Conservation (phyloP, 92 coral and sea anemone species). For the Diadumene lineata region DNA sequence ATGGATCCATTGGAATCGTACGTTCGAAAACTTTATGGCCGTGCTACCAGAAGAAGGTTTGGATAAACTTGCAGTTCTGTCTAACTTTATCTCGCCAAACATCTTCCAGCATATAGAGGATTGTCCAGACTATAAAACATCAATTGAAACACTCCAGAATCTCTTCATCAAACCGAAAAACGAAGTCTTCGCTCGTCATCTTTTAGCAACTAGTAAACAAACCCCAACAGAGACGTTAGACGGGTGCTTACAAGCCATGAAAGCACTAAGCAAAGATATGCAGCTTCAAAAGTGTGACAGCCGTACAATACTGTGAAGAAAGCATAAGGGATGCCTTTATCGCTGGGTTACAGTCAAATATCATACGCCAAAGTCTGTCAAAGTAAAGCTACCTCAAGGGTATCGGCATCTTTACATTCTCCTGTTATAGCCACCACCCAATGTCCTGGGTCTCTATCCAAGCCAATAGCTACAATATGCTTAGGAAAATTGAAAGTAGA, state of each 20-base stretch:
- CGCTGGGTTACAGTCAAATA: no score
- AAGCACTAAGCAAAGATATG: slow-evolving; percentile 55
- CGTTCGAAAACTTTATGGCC: background rate
- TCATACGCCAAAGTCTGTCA: no score
- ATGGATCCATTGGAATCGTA: background rate
- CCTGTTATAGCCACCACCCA: slow-evolving; percentile 42
- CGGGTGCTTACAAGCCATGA: slow-evolving; percentile 50
- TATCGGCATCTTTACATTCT: slow-evolving; percentile 44
- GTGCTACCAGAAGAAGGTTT: slow-evolving; percentile 34
- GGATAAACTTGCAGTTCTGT: slow-evolving; percentile 30
- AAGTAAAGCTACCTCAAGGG: slow-evolving; percentile 1
- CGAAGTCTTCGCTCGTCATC: slow-evolving; percentile 52
- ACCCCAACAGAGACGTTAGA: slow-evolving; percentile 34
- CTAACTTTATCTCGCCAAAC: slow-evolving; percentile 42
- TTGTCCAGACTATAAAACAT: slow-evolving; percentile 37
- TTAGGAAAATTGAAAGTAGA: slow-evolving; percentile 40
- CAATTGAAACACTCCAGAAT: slow-evolving; percentile 38
- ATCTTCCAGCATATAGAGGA: slow-evolving; percentile 56
- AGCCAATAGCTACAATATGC: slow-evolving; percentile 38
- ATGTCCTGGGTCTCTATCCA: slow-evolving; percentile 37
- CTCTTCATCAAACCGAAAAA: slow-evolving; percentile 47
- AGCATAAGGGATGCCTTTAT: slow-evolving; percentile 45
- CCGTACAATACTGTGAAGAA: slow-evolving; percentile 37
- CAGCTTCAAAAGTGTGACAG: slow-evolving; percentile 39
- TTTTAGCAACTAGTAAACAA: slow-evolving; percentile 54